phyloP scores from a whole-genome alignment of 2,113 vertebrate genomes.

The Triplophysa siluroides region DNA sequence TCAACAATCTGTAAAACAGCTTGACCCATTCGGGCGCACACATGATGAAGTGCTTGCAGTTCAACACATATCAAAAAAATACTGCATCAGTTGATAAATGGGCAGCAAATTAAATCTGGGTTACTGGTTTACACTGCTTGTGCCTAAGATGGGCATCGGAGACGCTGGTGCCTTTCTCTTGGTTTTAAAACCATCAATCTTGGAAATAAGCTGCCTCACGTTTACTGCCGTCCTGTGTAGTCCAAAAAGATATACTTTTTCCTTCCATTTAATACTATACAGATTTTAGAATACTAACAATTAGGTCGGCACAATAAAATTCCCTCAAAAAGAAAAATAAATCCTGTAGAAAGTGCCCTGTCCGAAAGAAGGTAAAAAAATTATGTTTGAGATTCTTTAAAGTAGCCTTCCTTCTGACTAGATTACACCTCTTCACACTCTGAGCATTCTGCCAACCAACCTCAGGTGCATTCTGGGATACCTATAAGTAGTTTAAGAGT shows the following conservation, averaged over 20 bases:
- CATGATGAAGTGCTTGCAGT: conserved; percentile 49
- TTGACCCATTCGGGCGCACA: conserved; percentile 45
- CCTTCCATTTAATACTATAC: too few species aligned
- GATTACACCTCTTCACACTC: too few species aligned
- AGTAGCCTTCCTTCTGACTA: too few species aligned
- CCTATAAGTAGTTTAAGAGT: too few species aligned
- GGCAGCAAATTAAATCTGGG: conserved; percentile 77
- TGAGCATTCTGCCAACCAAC: background rate
- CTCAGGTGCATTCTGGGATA: too few species aligned
- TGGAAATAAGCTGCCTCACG: background rate
- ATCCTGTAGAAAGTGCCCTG: too few species aligned
- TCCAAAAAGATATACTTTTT: too few species aligned
- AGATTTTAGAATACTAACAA: too few species aligned
- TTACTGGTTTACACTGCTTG: conserved; percentile 73
- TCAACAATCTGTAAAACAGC: conserved; percentile 43
- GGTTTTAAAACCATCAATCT: conserved; percentile 75
- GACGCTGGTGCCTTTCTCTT: conserved; percentile 67
- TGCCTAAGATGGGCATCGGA: conserved; percentile 55
- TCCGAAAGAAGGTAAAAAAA: too few species aligned
- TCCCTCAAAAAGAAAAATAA: too few species aligned
- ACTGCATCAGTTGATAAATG: conserved; percentile 71
- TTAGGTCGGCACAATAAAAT: too few species aligned
- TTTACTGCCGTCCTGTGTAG: background rate
- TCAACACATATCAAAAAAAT: conserved; percentile 61
- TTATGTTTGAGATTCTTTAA: too few species aligned